Base-by-base conservation (phyloP, 2,113 vertebrate species). In the Atherinomorus stipes region DNA sequence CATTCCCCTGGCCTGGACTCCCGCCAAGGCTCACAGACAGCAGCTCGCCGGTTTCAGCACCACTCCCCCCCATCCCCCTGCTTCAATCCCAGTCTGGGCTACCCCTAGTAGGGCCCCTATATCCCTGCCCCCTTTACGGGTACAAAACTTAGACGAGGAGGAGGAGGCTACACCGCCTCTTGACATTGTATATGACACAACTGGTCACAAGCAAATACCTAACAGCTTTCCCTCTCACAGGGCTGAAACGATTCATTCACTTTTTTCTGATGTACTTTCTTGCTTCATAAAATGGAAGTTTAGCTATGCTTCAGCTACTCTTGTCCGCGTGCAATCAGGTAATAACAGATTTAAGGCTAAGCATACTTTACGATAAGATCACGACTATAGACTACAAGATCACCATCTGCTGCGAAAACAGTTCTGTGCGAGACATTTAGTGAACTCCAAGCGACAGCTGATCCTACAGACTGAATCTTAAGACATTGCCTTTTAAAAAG, bases 1-100 rank as follows among this genome's bases (percentile, higher is more conserved):
- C 91, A 93, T 92, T 93, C 90, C 89, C 87, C 78, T 91, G 91
- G 89, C 87, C 78, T 91, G 91, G 89, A 92, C 59, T 67, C 47
- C 58, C 56, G 90, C 91, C 91, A 94, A 90, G 59, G 87, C 80
- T 88, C 85, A 81, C 83, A 89, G 82, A 86, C 80, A 85, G 78
- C 73, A 78, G 79, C 85, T 85, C 64, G n/a, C 71, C 18, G 26
- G 76, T 63, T 75, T 70, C 72, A 71, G 81, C 80, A 83, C 68
- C 3, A 15, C 61, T 42, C 68, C 45, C 64, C 74, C 65, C 76
- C 73, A 71, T 44, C 76, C 77, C 83, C 73, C 77, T 71, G 69
- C 63, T 58, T 84, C 72, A 60, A 80, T 61, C 60, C 56, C 7
- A 3, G 54, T 66, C 83, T 73, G 76, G 52, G 37, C 80, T 84